Evolutionary conservation across 2,113 vertebrate species (phyloP).

Genomic region (Gymnogyps californianus): DNA sequence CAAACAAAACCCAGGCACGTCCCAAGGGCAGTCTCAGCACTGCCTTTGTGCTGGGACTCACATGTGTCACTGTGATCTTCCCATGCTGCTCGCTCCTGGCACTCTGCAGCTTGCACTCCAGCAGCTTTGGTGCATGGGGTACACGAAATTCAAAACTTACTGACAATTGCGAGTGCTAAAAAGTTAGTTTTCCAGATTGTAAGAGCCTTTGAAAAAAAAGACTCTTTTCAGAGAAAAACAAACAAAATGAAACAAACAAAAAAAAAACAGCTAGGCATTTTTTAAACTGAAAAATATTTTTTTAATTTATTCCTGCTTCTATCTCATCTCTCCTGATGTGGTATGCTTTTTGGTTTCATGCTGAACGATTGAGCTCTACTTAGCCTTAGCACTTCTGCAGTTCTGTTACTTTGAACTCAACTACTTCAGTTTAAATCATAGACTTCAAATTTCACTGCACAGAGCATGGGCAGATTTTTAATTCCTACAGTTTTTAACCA

Average conservation of each 20-base stretch:
- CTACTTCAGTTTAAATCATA: background rate
- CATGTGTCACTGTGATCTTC: accelerated
- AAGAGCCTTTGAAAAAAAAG: background rate
- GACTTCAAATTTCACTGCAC: background rate
- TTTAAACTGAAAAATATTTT: background rate
- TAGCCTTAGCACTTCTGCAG: background rate
- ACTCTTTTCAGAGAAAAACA: background rate
- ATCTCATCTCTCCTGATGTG: background rate
- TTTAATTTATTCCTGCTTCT: background rate
- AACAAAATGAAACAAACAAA: background rate
- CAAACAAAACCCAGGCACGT: background rate
- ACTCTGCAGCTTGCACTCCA: background rate
- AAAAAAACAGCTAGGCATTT: background rate
- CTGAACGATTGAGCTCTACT: background rate
- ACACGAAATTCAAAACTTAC: background rate
- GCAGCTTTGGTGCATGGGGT: accelerated
- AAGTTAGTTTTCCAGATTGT: background rate
- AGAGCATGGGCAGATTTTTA: background rate
- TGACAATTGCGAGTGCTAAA: background rate
- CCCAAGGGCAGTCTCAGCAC: background rate
- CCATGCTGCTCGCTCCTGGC: accelerated
- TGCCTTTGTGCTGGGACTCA: no score
- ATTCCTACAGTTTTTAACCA: background rate
- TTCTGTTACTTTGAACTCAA: background rate
- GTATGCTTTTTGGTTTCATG: background rate